Evolutionary conservation across 2,113 vertebrate genomes (phyloP).

Genomic region (Catharus fuscescens): DNA sequence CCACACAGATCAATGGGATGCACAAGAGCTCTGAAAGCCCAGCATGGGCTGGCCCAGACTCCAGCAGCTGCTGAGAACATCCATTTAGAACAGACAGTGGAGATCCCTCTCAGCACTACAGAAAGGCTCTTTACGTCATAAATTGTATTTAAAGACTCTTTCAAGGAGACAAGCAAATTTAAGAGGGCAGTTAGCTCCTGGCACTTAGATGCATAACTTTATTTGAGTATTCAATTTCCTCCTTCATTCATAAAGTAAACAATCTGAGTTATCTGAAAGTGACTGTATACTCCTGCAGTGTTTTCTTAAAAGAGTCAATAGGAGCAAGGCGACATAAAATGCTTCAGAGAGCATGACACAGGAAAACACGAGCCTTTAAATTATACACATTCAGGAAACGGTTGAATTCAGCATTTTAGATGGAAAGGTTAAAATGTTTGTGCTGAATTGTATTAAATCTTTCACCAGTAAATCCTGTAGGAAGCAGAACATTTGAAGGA

Average conservation of each 20-base stretch:
- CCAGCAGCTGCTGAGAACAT: background rate
- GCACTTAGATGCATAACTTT: conserved; percentile 53
- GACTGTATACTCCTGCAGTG: conserved; percentile 45
- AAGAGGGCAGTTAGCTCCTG: conserved; percentile 62
- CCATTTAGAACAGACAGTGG: background rate
- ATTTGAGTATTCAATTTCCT: conserved; percentile 71
- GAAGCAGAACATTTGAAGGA: conserved; percentile 62
- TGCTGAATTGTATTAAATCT: conserved; percentile 71
- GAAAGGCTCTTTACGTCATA: conserved; percentile 25
- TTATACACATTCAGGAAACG: conserved; percentile 74
- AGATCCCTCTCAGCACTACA: conserved; percentile 20
- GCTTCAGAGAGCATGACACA: conserved; percentile 70
- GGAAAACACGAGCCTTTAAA: conserved; percentile 73
- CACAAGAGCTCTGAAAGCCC: background rate
- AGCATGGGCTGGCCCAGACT: background rate
- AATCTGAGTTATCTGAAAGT: conserved; percentile 64
- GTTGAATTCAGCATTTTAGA: conserved; percentile 40
- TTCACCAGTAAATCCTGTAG: conserved; percentile 68
- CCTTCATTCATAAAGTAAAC: conserved; percentile 75
- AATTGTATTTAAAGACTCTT: conserved; percentile 47
- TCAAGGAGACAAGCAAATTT: conserved; percentile 44
- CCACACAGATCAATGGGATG: background rate
- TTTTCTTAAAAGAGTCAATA: conserved; percentile 68
- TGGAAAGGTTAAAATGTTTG: conserved; percentile 68
- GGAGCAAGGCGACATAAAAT: conserved; percentile 61